Evolutionary conservation across 2,888 invertebrate species (phyloP).

Genomic region (Mactromeris polynyma): DNA sequence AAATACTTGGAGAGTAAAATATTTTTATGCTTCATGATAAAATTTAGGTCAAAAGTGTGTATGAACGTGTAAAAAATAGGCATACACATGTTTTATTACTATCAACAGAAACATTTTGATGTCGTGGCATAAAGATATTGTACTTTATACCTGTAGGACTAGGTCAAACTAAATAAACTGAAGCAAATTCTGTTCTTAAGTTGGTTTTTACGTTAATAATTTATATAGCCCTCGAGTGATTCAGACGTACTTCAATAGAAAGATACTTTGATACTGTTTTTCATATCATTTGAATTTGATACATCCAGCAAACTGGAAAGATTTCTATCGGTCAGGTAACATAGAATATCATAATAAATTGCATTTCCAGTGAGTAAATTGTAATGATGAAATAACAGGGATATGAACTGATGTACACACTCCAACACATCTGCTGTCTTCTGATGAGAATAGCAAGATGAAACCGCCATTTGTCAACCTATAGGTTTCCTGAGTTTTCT

Average conservation of each 20-base stretch:
- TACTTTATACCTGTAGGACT: no score
- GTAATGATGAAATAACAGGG: not conserved
- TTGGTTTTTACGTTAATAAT: no score
- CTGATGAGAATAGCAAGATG: not conserved
- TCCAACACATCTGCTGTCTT: not conserved
- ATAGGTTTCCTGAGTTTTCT: not conserved
- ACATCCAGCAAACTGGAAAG: not conserved
- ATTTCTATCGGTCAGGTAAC: not conserved
- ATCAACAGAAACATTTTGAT: constrained; percentile 12
- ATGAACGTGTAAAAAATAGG: not conserved
- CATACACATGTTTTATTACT: not conserved
- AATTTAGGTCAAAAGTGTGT: constrained; percentile 9
- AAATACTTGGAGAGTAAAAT: not conserved
- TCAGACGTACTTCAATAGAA: not conserved
- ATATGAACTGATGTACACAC: not conserved
- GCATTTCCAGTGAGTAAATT: not conserved
- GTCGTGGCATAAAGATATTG: not conserved
- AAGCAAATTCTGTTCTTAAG: no score
- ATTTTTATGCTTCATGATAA: constrained; percentile 11
- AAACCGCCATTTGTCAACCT: not conserved
- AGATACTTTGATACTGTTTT: not conserved
- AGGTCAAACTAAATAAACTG: no score
- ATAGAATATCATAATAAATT: not conserved
- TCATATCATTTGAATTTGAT: constrained; percentile 2
- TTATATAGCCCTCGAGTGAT: not conserved